A percentile compares a stretch with the other conserved stretches of the same genome.
phyloP scores from a whole-genome alignment of 53 echinoderm and acorn worm genomes.

The Paracentrotus lividus region DNA sequence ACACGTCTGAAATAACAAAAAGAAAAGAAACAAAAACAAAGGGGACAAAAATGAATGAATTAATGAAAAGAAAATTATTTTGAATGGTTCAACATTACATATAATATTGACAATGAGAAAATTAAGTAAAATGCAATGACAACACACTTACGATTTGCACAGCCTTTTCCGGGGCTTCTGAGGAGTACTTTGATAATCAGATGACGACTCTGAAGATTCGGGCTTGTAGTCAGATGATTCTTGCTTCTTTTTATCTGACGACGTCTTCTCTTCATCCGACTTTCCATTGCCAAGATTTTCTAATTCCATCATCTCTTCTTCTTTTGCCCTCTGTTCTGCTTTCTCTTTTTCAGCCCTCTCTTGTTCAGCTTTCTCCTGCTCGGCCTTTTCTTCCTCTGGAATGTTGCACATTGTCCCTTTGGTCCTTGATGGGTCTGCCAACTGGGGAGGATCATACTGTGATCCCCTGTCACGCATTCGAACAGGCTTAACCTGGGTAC shows the following conservation, averaged over 20 bases:
- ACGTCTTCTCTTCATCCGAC: neutral
- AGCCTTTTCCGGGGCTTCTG: slow-evolving; percentile 11
- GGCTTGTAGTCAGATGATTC: slow-evolving; percentile 29
- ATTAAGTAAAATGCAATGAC: neutral
- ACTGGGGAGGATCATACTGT: neutral
- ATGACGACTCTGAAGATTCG: slow-evolving; percentile 41
- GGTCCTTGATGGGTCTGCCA: neutral
- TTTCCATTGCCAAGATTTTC: neutral
- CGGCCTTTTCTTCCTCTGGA: neutral
- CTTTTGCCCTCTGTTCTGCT: neutral
- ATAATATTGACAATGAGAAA: neutral
- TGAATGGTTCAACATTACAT: neutral
- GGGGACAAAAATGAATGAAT: neutral
- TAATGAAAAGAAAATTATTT: neutral
- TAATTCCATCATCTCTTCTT: neutral
- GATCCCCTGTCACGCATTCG: neutral
- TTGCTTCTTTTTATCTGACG: neutral
- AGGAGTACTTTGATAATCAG: slow-evolving; percentile 33
- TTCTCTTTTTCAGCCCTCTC: neutral
- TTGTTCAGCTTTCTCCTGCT: neutral
- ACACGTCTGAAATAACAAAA: slow-evolving; percentile 47
- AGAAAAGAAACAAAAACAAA: neutral
- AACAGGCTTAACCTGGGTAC: neutral
- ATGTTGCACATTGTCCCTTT: slow-evolving; percentile 34
- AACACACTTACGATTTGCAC: slow-evolving; percentile 55